phyloP scores from a whole-genome alignment of 2,113 vertebrate species.

The Notarius lentiginosus region DNA sequence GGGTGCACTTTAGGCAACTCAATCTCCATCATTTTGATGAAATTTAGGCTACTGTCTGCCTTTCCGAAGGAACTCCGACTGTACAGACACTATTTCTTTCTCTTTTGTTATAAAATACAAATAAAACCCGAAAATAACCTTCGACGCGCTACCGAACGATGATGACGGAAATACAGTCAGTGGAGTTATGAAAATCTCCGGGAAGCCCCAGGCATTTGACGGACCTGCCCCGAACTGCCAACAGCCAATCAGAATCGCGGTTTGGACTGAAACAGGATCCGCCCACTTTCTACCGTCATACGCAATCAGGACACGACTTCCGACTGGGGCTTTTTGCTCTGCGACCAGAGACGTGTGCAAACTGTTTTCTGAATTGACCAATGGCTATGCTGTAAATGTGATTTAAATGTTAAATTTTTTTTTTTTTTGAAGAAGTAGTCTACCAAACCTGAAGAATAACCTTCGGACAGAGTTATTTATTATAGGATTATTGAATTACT shows the following conservation, averaged over 20 bases:
- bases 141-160: constrained; percentile 49
- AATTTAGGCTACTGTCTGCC: constrained; percentile 10
- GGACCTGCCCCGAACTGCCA: constrained; percentile 62
- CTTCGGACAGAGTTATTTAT: too few relatives aligned
- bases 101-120: constrained; percentile 53
- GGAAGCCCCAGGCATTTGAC: constrained; percentile 58
- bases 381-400: not conserved
- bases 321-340: not conserved
- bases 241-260: constrained; percentile 57
- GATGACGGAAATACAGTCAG: constrained; percentile 62
- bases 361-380: not conserved
- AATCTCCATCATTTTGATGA: constrained; percentile 72
- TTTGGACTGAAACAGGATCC: constrained; percentile 52
- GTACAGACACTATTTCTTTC: constrained; percentile 1
- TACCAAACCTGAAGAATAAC: not conserved
- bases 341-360: not conserved
- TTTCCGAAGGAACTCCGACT: constrained; percentile 39
- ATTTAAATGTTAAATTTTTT: not conserved
- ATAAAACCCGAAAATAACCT: constrained; percentile 44
- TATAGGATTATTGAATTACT: too few relatives aligned
- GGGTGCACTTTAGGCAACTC: constrained; percentile 67
- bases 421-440: not conserved
- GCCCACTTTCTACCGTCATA: constrained; percentile 63
- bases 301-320: constrained; percentile 3
- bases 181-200: constrained; percentile 65